These are phyloP conservation scores for Aplysia californica DNA, from an alignment of 1,140 invertebrate species.

Conservation along the genomic window DNA sequence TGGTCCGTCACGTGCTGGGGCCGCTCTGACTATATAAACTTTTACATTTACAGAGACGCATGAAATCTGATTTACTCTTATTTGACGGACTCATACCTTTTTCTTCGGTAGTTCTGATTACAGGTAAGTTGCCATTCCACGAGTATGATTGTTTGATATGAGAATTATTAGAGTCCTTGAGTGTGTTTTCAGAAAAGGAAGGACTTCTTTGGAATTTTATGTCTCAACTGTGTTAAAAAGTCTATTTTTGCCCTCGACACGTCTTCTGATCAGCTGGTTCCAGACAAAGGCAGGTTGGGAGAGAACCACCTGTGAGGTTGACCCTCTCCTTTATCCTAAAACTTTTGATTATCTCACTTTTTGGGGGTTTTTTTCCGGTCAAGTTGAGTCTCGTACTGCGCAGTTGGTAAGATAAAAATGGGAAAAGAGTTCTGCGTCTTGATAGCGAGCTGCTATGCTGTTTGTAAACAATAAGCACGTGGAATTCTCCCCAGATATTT, in stretches of 20 bases:
- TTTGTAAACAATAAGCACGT: too few species aligned
- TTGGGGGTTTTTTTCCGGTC: too few species aligned
- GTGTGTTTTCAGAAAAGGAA: too few species aligned
- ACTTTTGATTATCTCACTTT: too few species aligned
- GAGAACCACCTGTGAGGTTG: neutral
- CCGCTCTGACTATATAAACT: constrained; percentile 17
- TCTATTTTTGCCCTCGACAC: neutral
- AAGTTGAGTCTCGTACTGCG: too few species aligned
- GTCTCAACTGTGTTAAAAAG: neutral
- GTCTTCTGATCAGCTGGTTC: neutral
- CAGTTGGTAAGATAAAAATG: too few species aligned
- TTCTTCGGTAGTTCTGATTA: neutral
- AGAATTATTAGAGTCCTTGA: too few species aligned
- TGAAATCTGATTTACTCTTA: neutral
- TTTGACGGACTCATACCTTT: neutral
- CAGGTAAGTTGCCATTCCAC: neutral
- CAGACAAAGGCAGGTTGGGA: neutral
- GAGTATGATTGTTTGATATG: neutral
- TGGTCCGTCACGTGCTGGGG: constrained; percentile 21
- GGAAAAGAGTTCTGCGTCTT: too few species aligned
- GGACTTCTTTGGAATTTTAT: too few species aligned
- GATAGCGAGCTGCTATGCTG: too few species aligned
- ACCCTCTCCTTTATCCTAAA: neutral
- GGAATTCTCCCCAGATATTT: constrained; percentile 3
- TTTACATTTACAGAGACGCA: neutral